Percentiles rank a stretch among this genome's conserved stretches.
phyloP scores from a whole-genome alignment of 2,113 vertebrate genomes.

The Machaerirhynchus nigripectus region DNA sequence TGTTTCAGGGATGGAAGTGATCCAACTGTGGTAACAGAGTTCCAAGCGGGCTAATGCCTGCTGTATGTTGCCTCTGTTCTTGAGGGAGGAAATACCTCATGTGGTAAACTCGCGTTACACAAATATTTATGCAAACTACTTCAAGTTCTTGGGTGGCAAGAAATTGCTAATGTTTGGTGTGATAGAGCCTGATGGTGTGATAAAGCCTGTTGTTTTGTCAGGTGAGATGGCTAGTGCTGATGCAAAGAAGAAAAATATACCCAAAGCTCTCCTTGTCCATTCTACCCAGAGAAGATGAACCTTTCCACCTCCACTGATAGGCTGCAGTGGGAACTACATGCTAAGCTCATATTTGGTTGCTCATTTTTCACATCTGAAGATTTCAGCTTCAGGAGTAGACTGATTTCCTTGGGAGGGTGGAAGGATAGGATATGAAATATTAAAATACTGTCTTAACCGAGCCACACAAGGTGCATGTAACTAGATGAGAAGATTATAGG shows the following conservation, averaged over 20 bases:
- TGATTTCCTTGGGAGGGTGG: not conserved
- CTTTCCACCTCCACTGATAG: not conserved
- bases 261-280: not conserved
- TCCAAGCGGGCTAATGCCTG: not conserved
- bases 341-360: not conserved
- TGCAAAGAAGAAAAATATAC: not conserved
- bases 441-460: not conserved
- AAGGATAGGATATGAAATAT: not conserved
- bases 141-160: not conserved
- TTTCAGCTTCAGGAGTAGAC: not conserved
- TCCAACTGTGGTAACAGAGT: not conserved
- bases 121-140: constrained; percentile 28
- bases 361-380: not conserved
- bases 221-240: not conserved
- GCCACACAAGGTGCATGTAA: not conserved
- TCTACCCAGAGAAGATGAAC: not conserved
- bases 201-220: not conserved
- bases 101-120: not conserved
- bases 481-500: not conserved
- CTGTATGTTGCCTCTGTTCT: not conserved
- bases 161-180: not conserved
- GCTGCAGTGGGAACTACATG: not conserved
- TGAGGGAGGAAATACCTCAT: not conserved
- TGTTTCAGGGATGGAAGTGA: not conserved
- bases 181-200: not conserved